Conservation (phyloP, 2,797 vertebrate species). For the Dipus sagitta region DNA sequence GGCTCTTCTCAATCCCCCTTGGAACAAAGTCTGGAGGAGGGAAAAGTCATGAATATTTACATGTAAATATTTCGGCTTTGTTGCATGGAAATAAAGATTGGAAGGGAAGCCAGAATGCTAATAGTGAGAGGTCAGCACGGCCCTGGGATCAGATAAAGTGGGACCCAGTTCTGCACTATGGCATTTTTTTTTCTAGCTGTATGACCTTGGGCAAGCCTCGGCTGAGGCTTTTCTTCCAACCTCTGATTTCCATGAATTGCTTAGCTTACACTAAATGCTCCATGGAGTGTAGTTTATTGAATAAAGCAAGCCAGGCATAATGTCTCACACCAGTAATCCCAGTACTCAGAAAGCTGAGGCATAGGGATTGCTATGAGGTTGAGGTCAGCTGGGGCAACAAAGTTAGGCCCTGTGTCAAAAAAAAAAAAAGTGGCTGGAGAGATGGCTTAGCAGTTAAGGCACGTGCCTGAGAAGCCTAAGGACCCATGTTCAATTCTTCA, state of each 20-base stretch:
- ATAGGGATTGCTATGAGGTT: background rate
- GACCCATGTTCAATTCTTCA: no score
- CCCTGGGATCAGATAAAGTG: conserved; percentile 37
- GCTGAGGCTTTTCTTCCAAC: background rate
- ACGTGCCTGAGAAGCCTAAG: no score
- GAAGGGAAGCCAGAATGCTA: conserved; percentile 30
- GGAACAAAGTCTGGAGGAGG: conserved; percentile 12
- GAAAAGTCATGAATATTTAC: conserved; percentile 55
- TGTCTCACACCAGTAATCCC: background rate
- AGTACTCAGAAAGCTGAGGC: background rate
- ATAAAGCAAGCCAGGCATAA: background rate
- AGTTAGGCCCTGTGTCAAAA: background rate
- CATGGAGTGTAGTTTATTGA: background rate
- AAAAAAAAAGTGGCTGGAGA: no score
- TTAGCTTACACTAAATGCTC: background rate
- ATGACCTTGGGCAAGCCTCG: conserved; percentile 32
- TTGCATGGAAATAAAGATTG: conserved; percentile 39
- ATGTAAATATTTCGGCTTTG: conserved; percentile 44
- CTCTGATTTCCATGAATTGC: background rate
- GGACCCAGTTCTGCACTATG: conserved; percentile 19
- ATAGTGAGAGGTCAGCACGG: conserved; percentile 44
- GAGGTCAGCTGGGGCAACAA: background rate
- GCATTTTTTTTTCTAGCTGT: background rate
- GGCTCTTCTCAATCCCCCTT: conserved; percentile 26
- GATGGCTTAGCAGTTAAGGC: no score